Evolutionary conservation across 2,797 vertebrate species (phyloP).

Genomic region (Semaprochilodus insignis): DNA sequence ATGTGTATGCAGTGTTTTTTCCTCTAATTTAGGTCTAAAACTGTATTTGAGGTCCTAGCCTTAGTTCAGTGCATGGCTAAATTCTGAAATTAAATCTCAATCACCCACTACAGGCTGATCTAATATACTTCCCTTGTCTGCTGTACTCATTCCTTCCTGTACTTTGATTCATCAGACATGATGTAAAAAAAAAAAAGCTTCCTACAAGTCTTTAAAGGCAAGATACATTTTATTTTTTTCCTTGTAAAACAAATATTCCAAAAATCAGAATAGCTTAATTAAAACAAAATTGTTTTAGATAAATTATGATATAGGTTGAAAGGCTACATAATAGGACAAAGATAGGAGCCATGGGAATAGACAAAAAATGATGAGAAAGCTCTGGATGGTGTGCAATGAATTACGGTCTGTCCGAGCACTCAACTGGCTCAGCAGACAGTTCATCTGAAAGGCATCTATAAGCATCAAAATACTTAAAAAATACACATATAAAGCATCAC

Average conservation of each 20-base stretch:
- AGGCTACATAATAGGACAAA: constrained; percentile 62
- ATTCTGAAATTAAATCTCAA: too few species aligned
- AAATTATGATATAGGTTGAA: constrained; percentile 63
- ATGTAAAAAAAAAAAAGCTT: too few species aligned
- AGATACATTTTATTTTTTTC: constrained; percentile 87
- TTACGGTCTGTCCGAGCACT: constrained; percentile 29
- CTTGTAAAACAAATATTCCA: constrained; percentile 88
- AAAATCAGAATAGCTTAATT: constrained; percentile 83
- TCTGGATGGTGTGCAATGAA: constrained; percentile 46
- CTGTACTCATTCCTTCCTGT: not conserved
- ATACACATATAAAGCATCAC: constrained; percentile 57
- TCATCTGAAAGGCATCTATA: constrained; percentile 63
- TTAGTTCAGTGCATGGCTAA: too few species aligned
- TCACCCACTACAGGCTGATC: too few species aligned
- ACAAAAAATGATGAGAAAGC: constrained; percentile 52
- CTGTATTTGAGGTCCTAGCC: too few species aligned
- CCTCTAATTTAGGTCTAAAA: too few species aligned
- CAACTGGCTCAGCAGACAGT: constrained; percentile 37
- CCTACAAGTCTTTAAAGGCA: constrained; percentile 81
- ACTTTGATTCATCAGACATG: not conserved
- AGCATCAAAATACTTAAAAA: constrained; percentile 62
- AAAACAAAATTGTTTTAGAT: constrained; percentile 75
- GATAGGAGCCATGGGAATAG: constrained; percentile 61
- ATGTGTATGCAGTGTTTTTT: not conserved
- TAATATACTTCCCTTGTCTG: not conserved